A percentile compares a stretch with the other conserved stretches of the same genome.
phyloP scores from a whole-genome alignment of 2,888 invertebrate species.

The Chrysodeixis includens region DNA sequence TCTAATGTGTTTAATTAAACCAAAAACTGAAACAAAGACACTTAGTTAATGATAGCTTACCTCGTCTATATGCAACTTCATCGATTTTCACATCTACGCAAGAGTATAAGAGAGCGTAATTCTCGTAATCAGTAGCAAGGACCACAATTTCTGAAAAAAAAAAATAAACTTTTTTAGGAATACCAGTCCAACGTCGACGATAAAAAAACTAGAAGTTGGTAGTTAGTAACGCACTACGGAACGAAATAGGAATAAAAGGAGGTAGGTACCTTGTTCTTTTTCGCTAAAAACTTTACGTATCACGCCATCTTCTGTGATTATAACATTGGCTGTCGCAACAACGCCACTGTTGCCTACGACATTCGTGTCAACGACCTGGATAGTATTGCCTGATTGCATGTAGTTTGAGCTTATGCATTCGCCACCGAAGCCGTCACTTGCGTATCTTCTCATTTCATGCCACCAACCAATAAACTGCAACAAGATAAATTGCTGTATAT shows the following conservation, averaged over 20 bases:
- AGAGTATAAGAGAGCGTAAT: slow-evolving; percentile 78
- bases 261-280: slow-evolving; percentile 50
- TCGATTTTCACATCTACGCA: slow-evolving; percentile 76
- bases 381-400: slow-evolving; percentile 55
- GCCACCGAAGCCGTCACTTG: slow-evolving; percentile 64
- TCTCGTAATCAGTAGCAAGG: slow-evolving; percentile 78
- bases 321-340: slow-evolving; percentile 63
- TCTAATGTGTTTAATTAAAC: no score
- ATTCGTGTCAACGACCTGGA: slow-evolving; percentile 69
- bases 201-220: no score
- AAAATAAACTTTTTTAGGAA: slow-evolving; percentile 3
- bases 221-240: no score
- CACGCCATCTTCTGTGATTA: slow-evolving; percentile 65
- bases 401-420: slow-evolving; percentile 75
- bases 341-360: slow-evolving; percentile 63
- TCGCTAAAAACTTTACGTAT: slow-evolving; percentile 65
- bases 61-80: slow-evolving; percentile 69
- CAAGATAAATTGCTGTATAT: neutral
- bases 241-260: neutral
- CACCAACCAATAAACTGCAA: slow-evolving; percentile 80
- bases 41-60: slow-evolving; percentile 60
- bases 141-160: slow-evolving; percentile 76
- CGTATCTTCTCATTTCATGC: slow-evolving; percentile 81
- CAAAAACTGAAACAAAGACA: no score
- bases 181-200: neutral